A percentile compares a stretch with the other conserved stretches of the same genome.
Conservation (phyloP, 1,140 invertebrate genomes). For the Babylonia areolata region DNA sequence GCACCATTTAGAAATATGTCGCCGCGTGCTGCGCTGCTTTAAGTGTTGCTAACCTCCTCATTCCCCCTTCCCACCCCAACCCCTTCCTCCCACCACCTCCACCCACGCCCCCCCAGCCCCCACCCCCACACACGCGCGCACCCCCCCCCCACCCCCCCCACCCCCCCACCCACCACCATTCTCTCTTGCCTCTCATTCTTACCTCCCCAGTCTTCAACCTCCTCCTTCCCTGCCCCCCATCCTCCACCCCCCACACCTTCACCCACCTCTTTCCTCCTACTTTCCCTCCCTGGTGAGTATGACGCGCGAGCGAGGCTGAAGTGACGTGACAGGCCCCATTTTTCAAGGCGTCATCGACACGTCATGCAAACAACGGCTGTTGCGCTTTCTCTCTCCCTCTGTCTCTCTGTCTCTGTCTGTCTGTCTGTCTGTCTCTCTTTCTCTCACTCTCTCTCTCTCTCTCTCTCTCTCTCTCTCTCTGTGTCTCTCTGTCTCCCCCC, state of each 20-base stretch:
- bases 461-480: background rate
- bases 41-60: too few relatives aligned
- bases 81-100: background rate
- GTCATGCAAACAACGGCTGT: background rate
- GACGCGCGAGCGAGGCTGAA: background rate
- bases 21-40: too few relatives aligned
- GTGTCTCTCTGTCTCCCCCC: background rate
- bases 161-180: too few relatives aligned
- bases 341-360: background rate
- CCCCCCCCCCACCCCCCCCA: too few relatives aligned
- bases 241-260: too few relatives aligned
- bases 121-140: too few relatives aligned
- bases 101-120: too few relatives aligned
- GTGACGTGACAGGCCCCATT: conserved; percentile 2
- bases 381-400: background rate
- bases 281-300: background rate
- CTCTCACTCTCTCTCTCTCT: background rate
- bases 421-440: background rate
- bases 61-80: conserved; percentile 14
- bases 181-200: conserved; percentile 24
- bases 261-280: too few relatives aligned
- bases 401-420: conserved; percentile 2
- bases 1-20: too few relatives aligned
- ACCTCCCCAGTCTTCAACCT: conserved; percentile 21
- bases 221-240: background rate